Evolutionary conservation across 1,140 invertebrate species (phyloP).

Genomic region (Temnothorax curvispinosus): DNA sequence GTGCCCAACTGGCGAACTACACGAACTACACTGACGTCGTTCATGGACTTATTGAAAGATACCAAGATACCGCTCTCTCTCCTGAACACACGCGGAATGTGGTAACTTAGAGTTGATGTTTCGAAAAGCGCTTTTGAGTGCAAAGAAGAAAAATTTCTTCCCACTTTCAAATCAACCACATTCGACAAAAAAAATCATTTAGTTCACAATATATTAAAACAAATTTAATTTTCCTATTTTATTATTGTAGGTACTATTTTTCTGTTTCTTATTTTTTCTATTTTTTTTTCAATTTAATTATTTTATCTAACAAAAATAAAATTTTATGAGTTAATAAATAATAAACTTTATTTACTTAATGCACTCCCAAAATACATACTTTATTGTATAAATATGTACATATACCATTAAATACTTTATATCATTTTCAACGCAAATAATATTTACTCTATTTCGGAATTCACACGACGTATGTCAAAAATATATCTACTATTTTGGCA

Average conservation of each 20-base stretch:
- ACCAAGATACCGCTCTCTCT: constrained; percentile 1
- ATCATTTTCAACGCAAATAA: background rate
- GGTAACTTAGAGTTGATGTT: constrained; percentile 37
- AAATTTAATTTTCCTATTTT: background rate
- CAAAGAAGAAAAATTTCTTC: constrained; percentile 3
- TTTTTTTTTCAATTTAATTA: background rate
- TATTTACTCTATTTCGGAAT: background rate
- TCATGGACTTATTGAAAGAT: constrained; percentile 46
- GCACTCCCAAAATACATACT: background rate
- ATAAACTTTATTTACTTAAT: background rate
- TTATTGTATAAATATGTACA: background rate
- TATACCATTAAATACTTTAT: background rate
- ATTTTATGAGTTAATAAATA: background rate
- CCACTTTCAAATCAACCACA: background rate
- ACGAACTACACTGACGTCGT: constrained; percentile 34
- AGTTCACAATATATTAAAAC: background rate
- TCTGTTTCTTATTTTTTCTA: background rate
- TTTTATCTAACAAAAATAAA: background rate
- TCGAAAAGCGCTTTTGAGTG: constrained; percentile 25
- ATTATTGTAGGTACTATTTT: background rate
- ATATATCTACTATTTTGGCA: background rate
- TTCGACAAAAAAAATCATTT: background rate
- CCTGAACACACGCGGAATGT: constrained; percentile 17
- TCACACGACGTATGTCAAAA: background rate
- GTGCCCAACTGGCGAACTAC: constrained; percentile 37